Evolutionary conservation across 2,797 vertebrate species (phyloP), one percentile per base, ranked within the genome.

Genomic region (Danio albolineatus): DNA sequence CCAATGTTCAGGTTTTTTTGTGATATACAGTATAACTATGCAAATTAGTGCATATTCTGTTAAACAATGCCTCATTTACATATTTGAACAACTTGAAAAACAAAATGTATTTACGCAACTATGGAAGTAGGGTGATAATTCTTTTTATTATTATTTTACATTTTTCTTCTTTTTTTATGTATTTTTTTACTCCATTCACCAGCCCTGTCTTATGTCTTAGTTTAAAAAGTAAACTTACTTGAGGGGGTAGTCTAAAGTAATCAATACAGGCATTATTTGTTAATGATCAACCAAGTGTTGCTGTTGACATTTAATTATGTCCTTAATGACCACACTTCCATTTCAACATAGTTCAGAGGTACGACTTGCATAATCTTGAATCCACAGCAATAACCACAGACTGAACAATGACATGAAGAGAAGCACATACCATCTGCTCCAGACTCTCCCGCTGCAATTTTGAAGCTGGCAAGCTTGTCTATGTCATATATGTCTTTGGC

Each of bases 381-480:
- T 53, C 19, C 76, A 19, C 9, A 46, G 56, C 16, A 39, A 9
- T 49, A 43, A 16, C 28, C 28, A 28, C 28, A 28, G 28, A 28
- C 28, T 28, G 28, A 28, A 28, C 28, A 28, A 28, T 28, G 3
- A 1, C 28, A 5, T 60, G 12, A 73, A 13, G 21, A 13, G 16
- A 59, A 54, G 39, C 4, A 49, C 87, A 85, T 93, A 98, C 97
- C 90, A 86, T 95, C 95, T 44, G 79, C 62, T 38, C 92, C 95
- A 1, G 95, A 90, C 91, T 98, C 98, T 1, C 91, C 92, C 78
- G 92, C 95, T 19, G 96, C 95, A 1, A 97, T 94, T 89, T 96
- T 96, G 85, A 98, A 91, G 49, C 90, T 86, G 1, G 88, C 48
- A 0, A 91, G 91, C 87, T 93, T 96, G 64, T 93, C 93, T 12